These are phyloP conservation scores for Mellilla xanthometata DNA, from an alignment of 2,888 invertebrate species.

Conservation along the genomic window DNA sequence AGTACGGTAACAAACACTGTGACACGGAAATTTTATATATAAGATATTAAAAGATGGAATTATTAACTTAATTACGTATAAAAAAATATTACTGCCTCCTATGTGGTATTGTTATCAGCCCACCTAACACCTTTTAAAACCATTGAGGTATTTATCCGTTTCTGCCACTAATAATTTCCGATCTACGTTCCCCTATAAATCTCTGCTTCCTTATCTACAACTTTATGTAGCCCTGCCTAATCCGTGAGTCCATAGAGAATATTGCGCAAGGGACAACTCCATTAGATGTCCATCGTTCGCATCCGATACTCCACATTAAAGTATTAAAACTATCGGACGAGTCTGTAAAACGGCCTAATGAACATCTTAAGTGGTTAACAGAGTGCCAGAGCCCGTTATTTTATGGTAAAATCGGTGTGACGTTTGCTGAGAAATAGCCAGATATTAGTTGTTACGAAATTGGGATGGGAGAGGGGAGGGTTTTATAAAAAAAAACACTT, in stretches of 20 bases:
- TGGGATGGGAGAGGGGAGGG: too few species aligned
- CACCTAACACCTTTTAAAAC: too few species aligned
- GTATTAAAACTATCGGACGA: slow-evolving; percentile 65
- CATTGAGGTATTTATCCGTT: background rate
- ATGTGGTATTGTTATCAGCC: too few species aligned
- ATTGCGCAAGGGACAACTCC: too few species aligned
- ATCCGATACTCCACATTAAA: slow-evolving; percentile 45
- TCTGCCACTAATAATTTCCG: background rate
- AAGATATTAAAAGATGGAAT: too few species aligned
- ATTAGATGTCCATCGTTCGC: slow-evolving; percentile 40
- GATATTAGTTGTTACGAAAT: slow-evolving; percentile 6
- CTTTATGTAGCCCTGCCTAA: slow-evolving; percentile 25
- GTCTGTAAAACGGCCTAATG: slow-evolving; percentile 68
- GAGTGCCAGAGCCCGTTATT: slow-evolving; percentile 78
- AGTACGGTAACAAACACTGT: too few species aligned
- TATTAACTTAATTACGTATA: too few species aligned
- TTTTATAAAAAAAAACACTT: too few species aligned
- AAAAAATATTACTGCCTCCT: too few species aligned
- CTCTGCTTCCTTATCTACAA: slow-evolving; percentile 2
- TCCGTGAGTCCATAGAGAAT: too few species aligned
- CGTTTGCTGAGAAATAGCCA: slow-evolving; percentile 50
- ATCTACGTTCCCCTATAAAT: background rate
- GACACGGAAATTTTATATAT: too few species aligned
- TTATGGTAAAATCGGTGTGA: slow-evolving; percentile 65
- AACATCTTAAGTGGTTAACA: slow-evolving; percentile 78